Evolutionary conservation across 2,797 vertebrate genomes (phyloP).

Genomic region (Harpagifer antarcticus): DNA sequence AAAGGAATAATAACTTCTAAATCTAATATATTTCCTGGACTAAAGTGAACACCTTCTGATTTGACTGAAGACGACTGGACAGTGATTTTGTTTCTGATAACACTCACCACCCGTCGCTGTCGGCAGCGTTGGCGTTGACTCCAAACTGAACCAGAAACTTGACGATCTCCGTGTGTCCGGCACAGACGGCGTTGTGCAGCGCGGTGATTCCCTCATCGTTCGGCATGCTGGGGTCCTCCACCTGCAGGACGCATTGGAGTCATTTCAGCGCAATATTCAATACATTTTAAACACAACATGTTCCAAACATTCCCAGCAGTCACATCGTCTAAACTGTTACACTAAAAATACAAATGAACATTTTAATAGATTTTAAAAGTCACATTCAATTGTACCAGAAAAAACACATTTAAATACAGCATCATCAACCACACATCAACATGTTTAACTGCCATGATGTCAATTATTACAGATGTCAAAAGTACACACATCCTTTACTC

Average conservation of each 20-base stretch:
- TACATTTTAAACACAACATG: neutral
- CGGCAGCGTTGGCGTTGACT: slow-evolving; percentile 94
- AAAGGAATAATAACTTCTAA: no score
- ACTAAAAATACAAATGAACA: neutral
- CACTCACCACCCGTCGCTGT: slow-evolving; percentile 96
- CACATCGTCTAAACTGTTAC: neutral
- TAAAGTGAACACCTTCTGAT: no score
- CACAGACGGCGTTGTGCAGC: slow-evolving; percentile 95
- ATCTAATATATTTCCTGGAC: no score
- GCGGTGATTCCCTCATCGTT: slow-evolving; percentile 98
- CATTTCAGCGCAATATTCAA: neutral
- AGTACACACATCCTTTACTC: no score
- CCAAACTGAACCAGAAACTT: slow-evolving; percentile 97
- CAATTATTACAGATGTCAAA: no score
- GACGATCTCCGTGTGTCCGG: slow-evolving; percentile 94
- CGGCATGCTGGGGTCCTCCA: slow-evolving; percentile 93
- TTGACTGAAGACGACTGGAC: no score
- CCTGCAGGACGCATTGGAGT: slow-evolving; percentile 76
- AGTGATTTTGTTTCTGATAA: neutral
- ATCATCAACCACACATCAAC: neutral
- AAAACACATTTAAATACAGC: neutral
- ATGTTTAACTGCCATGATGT: neutral
- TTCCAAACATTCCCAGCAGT: neutral
- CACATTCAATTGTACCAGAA: neutral
- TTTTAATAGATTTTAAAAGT: neutral